A percentile compares a stretch with the other conserved stretches of the same genome.
Conservation (phyloP, 2,797 vertebrate species). For the Peromyscus nudipes region DNA sequence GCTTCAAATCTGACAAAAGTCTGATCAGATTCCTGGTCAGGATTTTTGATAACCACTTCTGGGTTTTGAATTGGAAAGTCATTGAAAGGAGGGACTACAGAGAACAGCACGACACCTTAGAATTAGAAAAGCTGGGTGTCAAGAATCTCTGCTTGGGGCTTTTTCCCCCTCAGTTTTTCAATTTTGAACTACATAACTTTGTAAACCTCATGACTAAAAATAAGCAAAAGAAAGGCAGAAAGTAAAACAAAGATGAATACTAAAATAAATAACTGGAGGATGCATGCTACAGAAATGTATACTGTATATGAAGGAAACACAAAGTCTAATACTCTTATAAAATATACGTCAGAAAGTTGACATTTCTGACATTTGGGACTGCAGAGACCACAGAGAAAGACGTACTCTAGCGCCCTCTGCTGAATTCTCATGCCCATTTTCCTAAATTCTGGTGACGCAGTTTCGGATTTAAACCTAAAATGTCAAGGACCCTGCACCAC, state of each 20-base stretch:
- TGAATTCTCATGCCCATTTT: not conserved
- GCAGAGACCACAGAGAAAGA: not conserved
- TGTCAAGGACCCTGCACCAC: not conserved
- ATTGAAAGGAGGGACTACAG: not conserved
- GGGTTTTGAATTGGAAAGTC: not conserved
- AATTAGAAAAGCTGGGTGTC: not conserved
- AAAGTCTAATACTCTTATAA: not conserved
- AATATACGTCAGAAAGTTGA: constrained; percentile 7
- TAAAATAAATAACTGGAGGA: not conserved
- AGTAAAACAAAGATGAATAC: not conserved
- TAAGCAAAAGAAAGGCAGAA: not conserved
- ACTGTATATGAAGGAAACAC: not conserved
- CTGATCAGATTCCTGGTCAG: not conserved
- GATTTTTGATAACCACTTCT: not conserved
- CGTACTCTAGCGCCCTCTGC: constrained; percentile 67
- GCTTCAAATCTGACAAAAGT: constrained; percentile 1
- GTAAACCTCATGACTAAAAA: constrained; percentile 23
- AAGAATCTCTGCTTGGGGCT: not conserved
- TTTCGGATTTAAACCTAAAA: constrained; percentile 10
- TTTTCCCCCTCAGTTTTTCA: too few relatives aligned
- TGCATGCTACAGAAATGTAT: not conserved
- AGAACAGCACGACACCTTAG: not conserved
- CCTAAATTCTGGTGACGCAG: not conserved
- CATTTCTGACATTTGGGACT: not conserved
- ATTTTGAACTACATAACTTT: not conserved